Evolutionary conservation across 1,140 invertebrate genomes (phyloP), one percentile per base, ranked within the genome.

Genomic region (Solenopsis invicta): DNA sequence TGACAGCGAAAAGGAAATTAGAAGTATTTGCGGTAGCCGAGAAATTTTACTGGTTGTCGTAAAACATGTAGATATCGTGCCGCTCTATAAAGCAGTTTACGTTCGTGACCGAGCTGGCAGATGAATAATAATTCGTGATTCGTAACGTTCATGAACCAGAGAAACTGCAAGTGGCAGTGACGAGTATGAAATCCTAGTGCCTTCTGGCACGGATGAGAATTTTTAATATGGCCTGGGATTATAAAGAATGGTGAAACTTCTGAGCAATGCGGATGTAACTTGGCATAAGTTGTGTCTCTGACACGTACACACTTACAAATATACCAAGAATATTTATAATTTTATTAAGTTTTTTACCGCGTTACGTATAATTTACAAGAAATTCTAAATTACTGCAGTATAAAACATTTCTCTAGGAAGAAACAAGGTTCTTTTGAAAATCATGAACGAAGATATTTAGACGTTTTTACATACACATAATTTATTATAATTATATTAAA

Each of bases 51-150:
- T 67, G 54, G 52, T 13, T 50, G 77, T 82, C 78, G 59, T 89
- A 89, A 89, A 89, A 66, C 72, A 29, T 5, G 45, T 54, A 87
- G 45, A 77, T 84, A 54, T 87, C 41, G 85, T 78, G 29, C 72
- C 54, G 59, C 24, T 74, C 86, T 84, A 87, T 89, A 87, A 89
- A 89, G 72, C 56, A 37, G 54, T 61, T 87, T 81, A 81, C 61
- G 84, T 86, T 64, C 37, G 86, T 74, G 74, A 56, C 64, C 64
- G 50, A n/a, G 52, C 41, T 45, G 16, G 54, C 50, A 34, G 78
- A 89, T 89, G 88, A 89, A 89, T 89, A 87, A 77, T 87, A 87
- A 89, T 89, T 87, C 62, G 77, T 52, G 61, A 85, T 76, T 85
- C 74, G 82, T 66, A 66, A 78, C 62, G 75, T 69, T 76, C 74